These are phyloP conservation scores for Ichneumon xanthorius DNA, from an alignment of 2,888 invertebrate genomes.

Conservation along the genomic window DNA sequence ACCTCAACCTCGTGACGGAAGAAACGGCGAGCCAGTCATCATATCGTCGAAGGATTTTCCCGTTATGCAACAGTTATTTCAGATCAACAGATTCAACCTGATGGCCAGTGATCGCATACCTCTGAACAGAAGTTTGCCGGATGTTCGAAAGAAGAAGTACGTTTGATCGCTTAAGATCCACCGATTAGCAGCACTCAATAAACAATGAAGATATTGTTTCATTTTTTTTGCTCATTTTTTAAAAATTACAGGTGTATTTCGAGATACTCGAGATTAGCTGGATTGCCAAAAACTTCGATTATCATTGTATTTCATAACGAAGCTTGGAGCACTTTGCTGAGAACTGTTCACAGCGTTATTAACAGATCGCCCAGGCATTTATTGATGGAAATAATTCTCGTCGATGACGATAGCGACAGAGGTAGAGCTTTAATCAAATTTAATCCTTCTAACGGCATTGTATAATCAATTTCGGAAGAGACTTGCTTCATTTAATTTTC, in stretches of 20 bases:
- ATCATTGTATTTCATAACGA: slow-evolving; percentile 99
- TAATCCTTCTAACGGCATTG: neutral
- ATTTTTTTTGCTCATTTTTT: neutral
- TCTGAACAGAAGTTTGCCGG: slow-evolving; percentile 93
- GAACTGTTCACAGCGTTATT: slow-evolving; percentile 98
- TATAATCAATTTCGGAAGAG: neutral
- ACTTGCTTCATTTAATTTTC: neutral
- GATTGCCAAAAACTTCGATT: slow-evolving; percentile 94
- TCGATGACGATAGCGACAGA: slow-evolving; percentile 95
- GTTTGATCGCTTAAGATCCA: slow-evolving; percentile 53
- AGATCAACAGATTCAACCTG: slow-evolving; percentile 94
- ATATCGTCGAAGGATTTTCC: slow-evolving; percentile 91
- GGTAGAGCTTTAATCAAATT: slow-evolving; percentile 85
- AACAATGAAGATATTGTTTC: neutral
- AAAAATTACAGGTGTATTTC: slow-evolving; percentile 87
- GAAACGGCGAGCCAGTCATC: slow-evolving; percentile 92
- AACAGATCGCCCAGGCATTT: slow-evolving; percentile 92
- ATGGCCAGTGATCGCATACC: slow-evolving; percentile 95
- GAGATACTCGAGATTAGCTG: slow-evolving; percentile 86
- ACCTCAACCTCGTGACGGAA: slow-evolving; percentile 91
- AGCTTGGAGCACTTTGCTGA: slow-evolving; percentile 98
- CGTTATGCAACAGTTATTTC: slow-evolving; percentile 92
- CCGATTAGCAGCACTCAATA: neutral
- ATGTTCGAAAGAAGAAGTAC: slow-evolving; percentile 93
- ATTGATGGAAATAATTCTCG: slow-evolving; percentile 93